These are phyloP conservation scores for Musca domestica DNA, from an alignment of 1,140 invertebrate species.

Conservation along the genomic window DNA sequence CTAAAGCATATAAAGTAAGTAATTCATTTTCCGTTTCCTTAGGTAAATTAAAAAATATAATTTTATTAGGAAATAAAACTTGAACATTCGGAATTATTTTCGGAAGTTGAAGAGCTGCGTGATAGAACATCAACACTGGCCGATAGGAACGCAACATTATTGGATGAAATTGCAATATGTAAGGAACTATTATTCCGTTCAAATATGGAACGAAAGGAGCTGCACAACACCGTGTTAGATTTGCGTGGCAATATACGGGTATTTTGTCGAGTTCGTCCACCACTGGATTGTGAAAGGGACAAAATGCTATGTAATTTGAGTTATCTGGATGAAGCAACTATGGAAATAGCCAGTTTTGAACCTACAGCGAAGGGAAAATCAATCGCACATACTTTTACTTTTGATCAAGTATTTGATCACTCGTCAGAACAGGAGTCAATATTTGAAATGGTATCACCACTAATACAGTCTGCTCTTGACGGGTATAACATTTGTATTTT, in stretches of 20 bases:
- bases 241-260: slow-evolving; percentile 82
- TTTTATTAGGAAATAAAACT: slow-evolving; percentile 34
- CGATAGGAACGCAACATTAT: slow-evolving; percentile 37
- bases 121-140: slow-evolving; percentile 35
- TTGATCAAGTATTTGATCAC: slow-evolving; percentile 78
- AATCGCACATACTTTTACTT: slow-evolving; percentile 69
- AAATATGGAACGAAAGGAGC: slow-evolving; percentile 60
- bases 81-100: slow-evolving; percentile 40
- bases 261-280: slow-evolving; percentile 78
- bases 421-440: slow-evolving; percentile 67
- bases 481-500: slow-evolving; percentile 96
- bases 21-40: no score
- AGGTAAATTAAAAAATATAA: no score
- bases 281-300: slow-evolving; percentile 56
- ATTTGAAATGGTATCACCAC: slow-evolving; percentile 68
- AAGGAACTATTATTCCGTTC: slow-evolving; percentile 43
- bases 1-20: slow-evolving; percentile 33
- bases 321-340: slow-evolving; percentile 64
- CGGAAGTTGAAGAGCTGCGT: slow-evolving; percentile 42
- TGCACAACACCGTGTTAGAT: slow-evolving; percentile 68
- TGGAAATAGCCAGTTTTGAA: slow-evolving; percentile 60
- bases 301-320: slow-evolving; percentile 61
- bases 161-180: slow-evolving; percentile 39
- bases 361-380: slow-evolving; percentile 59
- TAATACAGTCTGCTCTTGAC: slow-evolving; percentile 83